Evolutionary conservation across 1,140 invertebrate genomes (phyloP).

Genomic region (Nasonia vitripennis): DNA sequence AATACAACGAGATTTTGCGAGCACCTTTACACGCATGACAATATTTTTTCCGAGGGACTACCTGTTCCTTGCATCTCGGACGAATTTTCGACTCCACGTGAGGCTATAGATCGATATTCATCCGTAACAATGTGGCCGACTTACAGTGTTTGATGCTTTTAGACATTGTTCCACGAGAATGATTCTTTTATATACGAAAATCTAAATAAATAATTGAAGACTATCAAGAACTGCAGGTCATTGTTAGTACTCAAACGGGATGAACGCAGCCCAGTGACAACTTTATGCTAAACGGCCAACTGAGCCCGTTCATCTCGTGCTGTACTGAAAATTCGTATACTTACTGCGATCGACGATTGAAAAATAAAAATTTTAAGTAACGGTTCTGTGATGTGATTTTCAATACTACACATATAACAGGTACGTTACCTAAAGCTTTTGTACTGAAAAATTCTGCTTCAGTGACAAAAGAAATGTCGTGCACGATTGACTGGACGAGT

Average conservation of each 20-base stretch:
- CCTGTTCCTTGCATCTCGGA: background rate
- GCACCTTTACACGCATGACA: background rate
- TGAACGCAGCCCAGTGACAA: constrained; percentile 34
- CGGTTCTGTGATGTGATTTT: background rate
- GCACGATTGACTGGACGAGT: too few species aligned
- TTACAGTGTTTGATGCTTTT: too few species aligned
- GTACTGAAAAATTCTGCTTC: too few species aligned
- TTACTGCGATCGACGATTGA: background rate
- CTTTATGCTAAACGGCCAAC: background rate
- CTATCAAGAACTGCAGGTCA: background rate
- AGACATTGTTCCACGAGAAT: too few species aligned
- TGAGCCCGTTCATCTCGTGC: constrained; percentile 19
- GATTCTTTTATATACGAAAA: background rate
- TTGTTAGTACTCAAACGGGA: constrained; percentile 17
- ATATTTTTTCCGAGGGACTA: too few species aligned
- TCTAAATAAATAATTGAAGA: background rate
- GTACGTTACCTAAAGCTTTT: background rate
- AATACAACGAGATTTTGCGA: background rate
- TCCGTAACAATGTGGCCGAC: too few species aligned
- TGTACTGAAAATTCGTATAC: background rate
- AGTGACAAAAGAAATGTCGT: too few species aligned
- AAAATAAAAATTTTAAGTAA: background rate
- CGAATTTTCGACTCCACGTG: background rate
- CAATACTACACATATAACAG: background rate
- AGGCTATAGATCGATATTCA: too few species aligned